phyloP scores from a whole-genome alignment of 2,113 vertebrate genomes.

The Choloepus hoffmanni region DNA sequence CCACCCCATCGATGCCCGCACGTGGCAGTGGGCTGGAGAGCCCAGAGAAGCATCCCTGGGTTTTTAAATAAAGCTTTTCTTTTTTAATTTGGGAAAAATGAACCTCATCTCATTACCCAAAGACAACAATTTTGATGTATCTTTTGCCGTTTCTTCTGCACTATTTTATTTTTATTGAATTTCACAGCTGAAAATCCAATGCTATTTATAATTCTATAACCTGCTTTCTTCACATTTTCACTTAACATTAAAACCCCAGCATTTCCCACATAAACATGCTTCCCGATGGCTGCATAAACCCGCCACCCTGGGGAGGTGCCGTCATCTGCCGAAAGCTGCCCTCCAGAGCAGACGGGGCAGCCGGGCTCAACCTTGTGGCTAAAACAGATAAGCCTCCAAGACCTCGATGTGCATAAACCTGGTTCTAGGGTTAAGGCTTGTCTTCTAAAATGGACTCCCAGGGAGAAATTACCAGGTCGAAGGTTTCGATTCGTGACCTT shows the following conservation, averaged over 20 bases:
- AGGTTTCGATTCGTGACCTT: fast-evolving
- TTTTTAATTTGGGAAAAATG: background rate
- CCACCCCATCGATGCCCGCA: too few species aligned
- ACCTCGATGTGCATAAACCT: fast-evolving
- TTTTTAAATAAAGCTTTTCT: background rate
- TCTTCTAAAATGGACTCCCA: background rate
- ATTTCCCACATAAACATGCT: background rate
- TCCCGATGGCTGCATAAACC: fast-evolving
- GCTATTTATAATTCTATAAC: background rate
- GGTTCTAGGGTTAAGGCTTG: fast-evolving
- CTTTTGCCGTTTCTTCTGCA: background rate
- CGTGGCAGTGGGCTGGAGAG: too few species aligned
- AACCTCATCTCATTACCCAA: background rate
- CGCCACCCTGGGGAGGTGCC: background rate
- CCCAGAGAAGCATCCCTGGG: background rate
- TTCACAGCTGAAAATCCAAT: background rate
- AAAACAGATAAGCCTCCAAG: fast-evolving
- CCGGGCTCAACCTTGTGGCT: background rate
- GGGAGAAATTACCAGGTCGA: background rate
- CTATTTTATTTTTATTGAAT: background rate
- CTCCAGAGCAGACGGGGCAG: too few species aligned
- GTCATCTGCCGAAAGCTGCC: fast-evolving
- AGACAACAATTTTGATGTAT: background rate
- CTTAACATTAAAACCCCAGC: background rate
- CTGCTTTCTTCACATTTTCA: background rate